Evolutionary conservation across 2,113 vertebrate species (phyloP), one percentile per base, ranked within the genome.

Genomic region (Cyrtonyx montezumae): DNA sequence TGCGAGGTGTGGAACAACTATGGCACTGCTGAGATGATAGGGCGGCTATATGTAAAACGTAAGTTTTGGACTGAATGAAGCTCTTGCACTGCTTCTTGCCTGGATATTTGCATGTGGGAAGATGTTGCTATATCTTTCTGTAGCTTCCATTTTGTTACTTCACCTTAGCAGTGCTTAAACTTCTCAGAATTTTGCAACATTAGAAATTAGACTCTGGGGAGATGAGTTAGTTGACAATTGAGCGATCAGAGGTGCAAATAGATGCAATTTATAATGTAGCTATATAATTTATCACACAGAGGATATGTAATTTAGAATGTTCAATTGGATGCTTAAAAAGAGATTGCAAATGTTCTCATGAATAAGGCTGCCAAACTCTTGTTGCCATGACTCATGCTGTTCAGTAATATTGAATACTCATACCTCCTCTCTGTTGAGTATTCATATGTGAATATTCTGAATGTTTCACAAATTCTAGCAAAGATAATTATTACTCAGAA

Each of bases 1-100:
- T 99, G 99, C 28, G 99, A 99, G 96, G 99, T 99, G 94, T 99
- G 99, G 98, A 99, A 99, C 98, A 99, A 98, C 96, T 99, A 99
- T 18, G 99, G 99, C 75, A 99, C 98, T 19, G 98, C 99, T 1
- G 99, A 99, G 96, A 98, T 99, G 93, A 97, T 99, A 95, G 99
- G 99, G 32, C 98, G 91, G 28, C 98, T 99, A 51, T 96, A 99
- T 81, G 98, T 99, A 80, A 99, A 99, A 98, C 99, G 99, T 99
- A 98, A 99, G 99, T 99, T 18, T 1, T 7, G 43, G 11, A 6
- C 3, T 2, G 32, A 32, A 21, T 26, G 18, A 45, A 75, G 45
- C 21, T 66, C 58, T 85, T 8, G 2, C 32, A 19, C n/a, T 22
- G 19, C 53, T 66, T 66, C 53, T 76, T 46, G 21, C 26, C 30